Base-by-base conservation (phyloP, 2,888 invertebrate genomes). In the Pristionchus japonicus region DNA sequence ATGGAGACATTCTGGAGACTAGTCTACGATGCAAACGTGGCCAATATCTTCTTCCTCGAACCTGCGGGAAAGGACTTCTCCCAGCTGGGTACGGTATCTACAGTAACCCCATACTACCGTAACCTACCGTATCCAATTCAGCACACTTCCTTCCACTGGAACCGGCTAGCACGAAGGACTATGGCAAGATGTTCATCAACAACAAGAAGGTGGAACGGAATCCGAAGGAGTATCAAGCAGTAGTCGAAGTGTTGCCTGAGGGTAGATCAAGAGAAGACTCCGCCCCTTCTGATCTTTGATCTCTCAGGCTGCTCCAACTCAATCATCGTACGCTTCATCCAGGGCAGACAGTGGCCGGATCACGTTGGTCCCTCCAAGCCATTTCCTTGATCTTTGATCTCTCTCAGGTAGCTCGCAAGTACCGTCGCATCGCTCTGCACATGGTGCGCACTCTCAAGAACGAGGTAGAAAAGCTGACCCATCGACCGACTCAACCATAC, bases 1-100 rank as follows among this genome's bases (percentile, higher is more conserved):
- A 85, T 85, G 64, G 85, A 85, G 61, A 85, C 61, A 37, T 85
- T 85, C 85, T 85, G 85, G 85, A 23, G 64, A 27, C 61, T 85
- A 1, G 85, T 85, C 27, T 85, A 85, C 64, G 85, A 85, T 64
- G 85, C 85, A 23, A 85, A 85, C 43, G 85, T 85, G 1, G 47
- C 61, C 64, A 85, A 85, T 64, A 64, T 85, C 43, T 85, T 85
- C 85, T 61, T 40, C 85, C 64, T 85, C n/a, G 85, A 85, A 31
- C 61, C 85, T 1, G 82, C 52, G 17, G 82, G 82, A 3, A 83
- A 83, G 20, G 82, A 83, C 31, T 83, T 83, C 43, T 27, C 49
- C 34, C 17, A 27, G 11, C 31, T 85, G 27, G 64, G 61, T 64
- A 64, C 31, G 61, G 49, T 43, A 34, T 23, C 37, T 27, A 40